Evolutionary conservation across 2,888 invertebrate species (phyloP).

Genomic region (Calliscelio sp.): DNA sequence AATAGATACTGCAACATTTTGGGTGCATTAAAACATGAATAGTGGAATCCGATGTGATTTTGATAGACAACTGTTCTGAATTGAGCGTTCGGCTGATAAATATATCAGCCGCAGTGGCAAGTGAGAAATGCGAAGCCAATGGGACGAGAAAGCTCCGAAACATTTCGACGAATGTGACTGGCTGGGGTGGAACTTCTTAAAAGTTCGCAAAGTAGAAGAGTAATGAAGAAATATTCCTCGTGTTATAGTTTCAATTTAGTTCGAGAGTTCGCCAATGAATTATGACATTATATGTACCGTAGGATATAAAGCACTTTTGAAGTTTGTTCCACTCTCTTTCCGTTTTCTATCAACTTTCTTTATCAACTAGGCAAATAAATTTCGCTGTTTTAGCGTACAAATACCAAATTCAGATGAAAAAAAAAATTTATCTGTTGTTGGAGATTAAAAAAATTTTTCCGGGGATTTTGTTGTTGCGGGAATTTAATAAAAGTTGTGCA

Average conservation of each 20-base stretch:
- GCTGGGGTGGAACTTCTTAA: slow-evolving; percentile 54
- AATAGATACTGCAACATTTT: too few relatives aligned
- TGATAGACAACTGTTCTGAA: slow-evolving; percentile 30
- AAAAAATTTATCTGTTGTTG: too few relatives aligned
- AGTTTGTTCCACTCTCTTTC: slow-evolving; percentile 50
- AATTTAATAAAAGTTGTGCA: slow-evolving; percentile 38
- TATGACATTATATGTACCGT: slow-evolving; percentile 70
- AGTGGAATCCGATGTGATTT: slow-evolving; percentile 7
- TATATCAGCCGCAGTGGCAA: slow-evolving; percentile 11
- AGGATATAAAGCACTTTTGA: slow-evolving; percentile 65
- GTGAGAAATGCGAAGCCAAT: slow-evolving; percentile 45
- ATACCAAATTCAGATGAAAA: too few relatives aligned
- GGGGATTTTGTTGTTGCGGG: neutral
- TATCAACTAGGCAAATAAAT: slow-evolving; percentile 62
- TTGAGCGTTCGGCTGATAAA: slow-evolving; percentile 43
- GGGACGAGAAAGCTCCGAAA: slow-evolving; percentile 49
- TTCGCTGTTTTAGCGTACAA: slow-evolving; percentile 5
- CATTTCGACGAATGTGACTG: slow-evolving; percentile 61
- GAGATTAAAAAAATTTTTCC: too few relatives aligned
- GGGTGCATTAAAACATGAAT: too few relatives aligned
- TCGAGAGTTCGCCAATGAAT: slow-evolving; percentile 69
- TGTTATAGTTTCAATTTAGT: slow-evolving; percentile 71
- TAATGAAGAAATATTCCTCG: slow-evolving; percentile 70
- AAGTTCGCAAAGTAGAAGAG: slow-evolving; percentile 68
- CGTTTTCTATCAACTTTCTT: slow-evolving; percentile 57